Conservation (phyloP, 1,140 invertebrate genomes). For the Dinothrombium tinctorium region DNA sequence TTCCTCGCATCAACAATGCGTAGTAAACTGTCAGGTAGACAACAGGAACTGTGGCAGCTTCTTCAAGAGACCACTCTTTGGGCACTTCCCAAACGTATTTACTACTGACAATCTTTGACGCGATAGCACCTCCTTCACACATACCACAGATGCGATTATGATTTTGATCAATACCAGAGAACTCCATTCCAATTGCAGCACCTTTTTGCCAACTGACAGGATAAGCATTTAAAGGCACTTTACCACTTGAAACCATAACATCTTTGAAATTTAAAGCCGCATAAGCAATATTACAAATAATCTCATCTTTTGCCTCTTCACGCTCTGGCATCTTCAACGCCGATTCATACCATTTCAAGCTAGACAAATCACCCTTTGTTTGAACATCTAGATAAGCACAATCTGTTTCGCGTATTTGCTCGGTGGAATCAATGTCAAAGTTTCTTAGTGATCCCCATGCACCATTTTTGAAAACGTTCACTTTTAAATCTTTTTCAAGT, state of each 20-base stretch:
- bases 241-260: constrained; percentile 38
- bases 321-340: constrained; percentile 19
- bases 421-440: constrained; percentile 29
- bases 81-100: constrained; percentile 65
- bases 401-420: constrained; percentile 20
- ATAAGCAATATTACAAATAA: constrained; percentile 57
- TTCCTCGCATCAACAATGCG: constrained; percentile 43
- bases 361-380: constrained; percentile 59
- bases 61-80: constrained; percentile 55
- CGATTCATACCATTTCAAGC: constrained; percentile 76
- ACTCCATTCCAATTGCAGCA: constrained; percentile 59
- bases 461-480: constrained; percentile 47
- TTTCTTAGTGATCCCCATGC: background rate
- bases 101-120: constrained; percentile 41
- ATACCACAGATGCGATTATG: constrained; percentile 80
- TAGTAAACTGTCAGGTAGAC: constrained; percentile 54
- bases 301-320: constrained; percentile 45
- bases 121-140: constrained; percentile 60
- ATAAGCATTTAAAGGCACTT: constrained; percentile 1
- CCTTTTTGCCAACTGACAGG: constrained; percentile 26
- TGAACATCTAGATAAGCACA: constrained; percentile 55
- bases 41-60: constrained; percentile 78
- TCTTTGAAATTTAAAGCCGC: constrained; percentile 89
- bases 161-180: constrained; percentile 46
- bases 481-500: constrained; percentile 44